Evolutionary conservation across 2,113 vertebrate genomes (phyloP).

Genomic region (Mobula hypostoma): DNA sequence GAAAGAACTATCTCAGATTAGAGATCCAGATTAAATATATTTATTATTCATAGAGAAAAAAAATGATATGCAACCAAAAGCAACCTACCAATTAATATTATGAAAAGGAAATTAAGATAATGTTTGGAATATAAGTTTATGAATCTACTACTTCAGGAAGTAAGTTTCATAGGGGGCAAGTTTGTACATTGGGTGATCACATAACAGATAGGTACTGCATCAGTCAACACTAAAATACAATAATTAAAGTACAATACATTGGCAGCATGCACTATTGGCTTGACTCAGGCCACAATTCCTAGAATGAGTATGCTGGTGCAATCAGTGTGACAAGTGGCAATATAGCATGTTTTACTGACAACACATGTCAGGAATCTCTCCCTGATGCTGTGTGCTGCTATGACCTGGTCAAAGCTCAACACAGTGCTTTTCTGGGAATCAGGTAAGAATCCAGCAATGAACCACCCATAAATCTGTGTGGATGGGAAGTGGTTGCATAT

Average conservation of each 20-base stretch:
- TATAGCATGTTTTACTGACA: no score
- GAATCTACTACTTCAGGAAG: not conserved
- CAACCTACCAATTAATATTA: not conserved
- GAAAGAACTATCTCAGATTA: constrained; percentile 25
- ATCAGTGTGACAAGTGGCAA: no score
- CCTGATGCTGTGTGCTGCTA: no score
- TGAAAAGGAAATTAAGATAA: not conserved
- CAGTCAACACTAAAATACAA: not conserved
- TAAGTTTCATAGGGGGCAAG: not conserved
- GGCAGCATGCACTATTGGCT: no score
- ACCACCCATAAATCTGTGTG: no score
- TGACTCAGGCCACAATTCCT: no score
- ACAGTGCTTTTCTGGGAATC: no score
- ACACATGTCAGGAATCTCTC: no score
- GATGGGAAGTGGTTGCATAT: no score
- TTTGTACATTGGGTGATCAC: not conserved
- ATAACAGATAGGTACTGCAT: not conserved
- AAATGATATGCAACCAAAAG: not conserved
- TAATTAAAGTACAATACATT: not conserved
- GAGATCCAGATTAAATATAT: not conserved
- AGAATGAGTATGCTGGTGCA: no score
- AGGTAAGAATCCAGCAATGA: no score
- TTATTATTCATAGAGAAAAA: not conserved
- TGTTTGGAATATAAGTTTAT: not conserved
- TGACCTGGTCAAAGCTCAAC: no score